These are phyloP conservation scores for Diaphora mendica DNA, from an alignment of 2,888 invertebrate species.

Conservation along the genomic window DNA sequence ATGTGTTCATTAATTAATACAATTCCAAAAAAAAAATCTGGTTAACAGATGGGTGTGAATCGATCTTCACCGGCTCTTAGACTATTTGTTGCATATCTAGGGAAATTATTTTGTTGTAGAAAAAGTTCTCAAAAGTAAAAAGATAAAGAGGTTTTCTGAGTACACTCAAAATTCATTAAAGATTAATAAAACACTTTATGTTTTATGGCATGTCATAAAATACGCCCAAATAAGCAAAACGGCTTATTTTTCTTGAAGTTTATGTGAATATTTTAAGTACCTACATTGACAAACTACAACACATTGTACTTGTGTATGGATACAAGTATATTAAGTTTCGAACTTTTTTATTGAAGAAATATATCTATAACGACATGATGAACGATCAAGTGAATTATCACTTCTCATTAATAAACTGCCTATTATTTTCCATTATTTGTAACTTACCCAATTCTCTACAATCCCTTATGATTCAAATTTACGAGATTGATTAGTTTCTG, in stretches of 20 bases:
- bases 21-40: too few relatives aligned
- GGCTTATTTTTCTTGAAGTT: neutral
- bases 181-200: neutral
- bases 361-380: neutral
- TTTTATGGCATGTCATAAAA: neutral
- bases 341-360: too few relatives aligned
- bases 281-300: neutral
- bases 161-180: neutral
- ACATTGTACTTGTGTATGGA: neutral
- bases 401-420: too few relatives aligned
- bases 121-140: neutral
- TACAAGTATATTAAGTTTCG: neutral
- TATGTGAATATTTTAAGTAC: too few relatives aligned
- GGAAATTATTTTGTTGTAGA: too few relatives aligned
- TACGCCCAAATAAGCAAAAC: neutral
- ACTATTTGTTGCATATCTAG: too few relatives aligned
- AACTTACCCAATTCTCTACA: neutral
- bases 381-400: too few relatives aligned
- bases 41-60: too few relatives aligned
- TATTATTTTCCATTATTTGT: neutral
- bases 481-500: slow-evolving; percentile 28
- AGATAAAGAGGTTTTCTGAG: neutral
- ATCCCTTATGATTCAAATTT: slow-evolving; percentile 18
- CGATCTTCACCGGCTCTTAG: neutral
- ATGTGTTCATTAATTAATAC: too few relatives aligned